Base-by-base conservation (phyloP, 2,797 vertebrate genomes). In the Dallia pectoralis region DNA sequence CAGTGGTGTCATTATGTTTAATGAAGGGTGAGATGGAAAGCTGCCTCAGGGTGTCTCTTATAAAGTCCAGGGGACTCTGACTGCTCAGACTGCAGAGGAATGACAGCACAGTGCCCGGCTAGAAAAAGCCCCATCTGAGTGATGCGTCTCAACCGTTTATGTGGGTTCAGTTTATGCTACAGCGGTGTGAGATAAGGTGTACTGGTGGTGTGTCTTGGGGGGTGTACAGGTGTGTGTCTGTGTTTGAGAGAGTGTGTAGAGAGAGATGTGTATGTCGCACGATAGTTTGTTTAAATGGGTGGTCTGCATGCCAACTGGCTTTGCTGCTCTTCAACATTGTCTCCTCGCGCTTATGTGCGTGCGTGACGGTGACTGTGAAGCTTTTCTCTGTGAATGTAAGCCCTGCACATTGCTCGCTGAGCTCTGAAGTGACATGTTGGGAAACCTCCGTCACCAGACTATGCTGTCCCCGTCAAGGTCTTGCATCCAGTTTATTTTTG, bases 61-160 rank as follows among this genome's bases (percentile, higher is more conserved):
- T 70, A 47, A 59, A 49, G 40, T 65, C 11, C 69, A 49, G 63
- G 48, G 11, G 74, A 33, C 53, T 25, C n/a, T 59, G 53, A 27
- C 22, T 59, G 27, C 65, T 70, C 69, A 73, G 67, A 77, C 70
- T 67, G 72, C 56, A 71, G 61, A 65, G 53, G 51, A 71, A 48
- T 62, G 66, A 73, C 64, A 74, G 25, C 59, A 73, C 67, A 62
- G 51, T 67, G 2, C 1, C 1, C 70, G 67, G 75, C 71, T 67
- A 47, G 40, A 11, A 30, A 33, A 53, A 32, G 79, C 64, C 29
- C 74, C 62, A 71, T 72, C 67, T 74, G 73, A 25, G 11, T 59
- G 22, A 12, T 74, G 79, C 77, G 77, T 81, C 78, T 82, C 77
- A 79, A 81, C 77, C 82, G 79, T 86, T 85, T 84, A 81, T 67